Evolutionary conservation across 1,140 invertebrate genomes (phyloP), one percentile per base, ranked within the genome.

Genomic region (Drosophila parabipectinata): DNA sequence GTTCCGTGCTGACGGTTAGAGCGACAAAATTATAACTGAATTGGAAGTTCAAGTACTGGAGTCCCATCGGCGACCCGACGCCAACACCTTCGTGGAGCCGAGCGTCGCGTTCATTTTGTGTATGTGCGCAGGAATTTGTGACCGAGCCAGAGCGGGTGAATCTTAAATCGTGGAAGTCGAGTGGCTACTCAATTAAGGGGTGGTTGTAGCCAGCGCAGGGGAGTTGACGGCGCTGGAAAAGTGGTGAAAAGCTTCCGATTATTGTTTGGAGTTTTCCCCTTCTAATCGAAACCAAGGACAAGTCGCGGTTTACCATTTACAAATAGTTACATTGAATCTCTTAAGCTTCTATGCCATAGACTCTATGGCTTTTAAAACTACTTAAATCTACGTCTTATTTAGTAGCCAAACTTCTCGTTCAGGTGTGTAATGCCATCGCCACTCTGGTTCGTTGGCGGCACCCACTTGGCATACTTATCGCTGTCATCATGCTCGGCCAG

Each of bases 381-480:
- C 32, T 32, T 62, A 50, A 56, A 26, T 12, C 30, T 52, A 45
- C 9, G 32, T 3, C 21, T 50, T 12, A 15, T 6, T 72, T 91
- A 97, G 91, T 97, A 97, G 21, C 96, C 96, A 88, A 94, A 95
- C 93, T 97, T 97, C 21, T 96, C 95, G 92, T 97, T 97, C 18
- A 97, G 93, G 82, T 92, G 94, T 21, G 96, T 97, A 80, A 94
- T 94, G 10, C 97, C 97, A 93, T 97, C 96, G 3, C 97, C 97
- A 57, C 92, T 93, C 93, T 97, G 96, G 90, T 94, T 93, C 62
- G 91, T 59, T 6, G 96, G 96, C 6, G 96, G 96, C n/a, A 96
- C 83, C 96, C 96, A 97, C 72, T 94, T 94, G 8, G 94, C 94
- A 91, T 96, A 96, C 81, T 96, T 93, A 67, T 95, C 94, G 18